Conservation (phyloP, 2,888 invertebrate genomes). For the Nomada fucata region DNA sequence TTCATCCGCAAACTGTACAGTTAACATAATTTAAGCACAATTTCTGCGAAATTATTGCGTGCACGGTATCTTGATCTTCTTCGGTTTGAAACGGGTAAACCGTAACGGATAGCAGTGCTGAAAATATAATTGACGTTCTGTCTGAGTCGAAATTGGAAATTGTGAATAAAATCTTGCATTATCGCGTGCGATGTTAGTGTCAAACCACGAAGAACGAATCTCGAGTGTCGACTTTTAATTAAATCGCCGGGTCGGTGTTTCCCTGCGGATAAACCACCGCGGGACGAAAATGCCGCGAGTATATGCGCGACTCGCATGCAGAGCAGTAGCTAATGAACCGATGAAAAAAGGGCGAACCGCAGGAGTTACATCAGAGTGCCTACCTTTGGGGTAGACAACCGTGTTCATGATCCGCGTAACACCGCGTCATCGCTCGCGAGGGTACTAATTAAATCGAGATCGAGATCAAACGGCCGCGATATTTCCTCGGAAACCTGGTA, state of each 20-base stretch:
- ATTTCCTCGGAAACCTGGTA: conserved; percentile 34
- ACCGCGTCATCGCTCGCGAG: conserved; percentile 15
- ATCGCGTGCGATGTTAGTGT: not conserved
- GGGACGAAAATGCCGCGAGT: not conserved
- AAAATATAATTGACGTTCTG: too few species aligned
- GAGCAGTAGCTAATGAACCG: conserved; percentile 43
- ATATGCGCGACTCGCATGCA: conserved; percentile 2
- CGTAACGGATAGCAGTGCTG: too few species aligned
- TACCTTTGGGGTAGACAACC: conserved; percentile 30
- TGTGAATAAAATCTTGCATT: not conserved
- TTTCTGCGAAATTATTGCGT: too few species aligned
- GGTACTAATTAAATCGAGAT: conserved; percentile 46
- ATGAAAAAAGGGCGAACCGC: conserved; percentile 38
- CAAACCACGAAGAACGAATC: too few species aligned
- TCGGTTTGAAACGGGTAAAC: too few species aligned
- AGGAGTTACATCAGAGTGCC: conserved; percentile 31
- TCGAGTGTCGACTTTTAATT: not conserved
- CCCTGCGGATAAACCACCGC: conserved; percentile 9
- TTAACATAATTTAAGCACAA: too few species aligned
- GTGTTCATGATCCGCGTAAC: not conserved
- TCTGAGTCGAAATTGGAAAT: too few species aligned
- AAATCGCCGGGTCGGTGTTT: not conserved
- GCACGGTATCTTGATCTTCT: too few species aligned
- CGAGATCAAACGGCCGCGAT: conserved; percentile 32
- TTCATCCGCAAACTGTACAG: too few species aligned